Evolutionary conservation across 2,797 vertebrate species (phyloP), one percentile per base, ranked within the genome.

Genomic region (Yasuhikotakia modesta): DNA sequence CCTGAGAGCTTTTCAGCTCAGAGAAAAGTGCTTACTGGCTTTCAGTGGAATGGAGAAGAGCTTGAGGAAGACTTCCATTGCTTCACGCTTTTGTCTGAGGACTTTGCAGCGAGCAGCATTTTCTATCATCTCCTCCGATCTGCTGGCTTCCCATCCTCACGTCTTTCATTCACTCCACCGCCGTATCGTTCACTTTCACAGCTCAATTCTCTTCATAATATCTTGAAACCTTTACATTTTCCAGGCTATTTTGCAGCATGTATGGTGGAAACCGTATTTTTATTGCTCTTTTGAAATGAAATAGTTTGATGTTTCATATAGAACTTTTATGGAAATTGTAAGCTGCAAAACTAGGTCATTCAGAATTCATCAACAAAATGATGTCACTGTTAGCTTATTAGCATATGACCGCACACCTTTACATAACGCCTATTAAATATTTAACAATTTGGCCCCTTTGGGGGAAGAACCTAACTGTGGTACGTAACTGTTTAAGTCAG

Each of bases 21-120:
- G 87, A 89, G 89, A 92, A 93, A 93, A 93, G 90, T 93, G 92
- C 93, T 94, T 94, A 93, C 91, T 91, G 91, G 90, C 88, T 90
- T 89, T 91, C 90, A 89, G 91, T 91, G 89, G 90, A 88, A 90
- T 85, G 89, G 71, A 89, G 76, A 88, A 92, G 88, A 90, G 91
- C 91, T 92, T 89, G 89, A 92, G 90, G 91, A 93, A 91, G 89
- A 88, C 85, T 89, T 90, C 89, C 89, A 90, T 91, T 48, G 19
- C 78, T 81, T 77, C 67, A 46, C 10, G 61, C 72, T 90, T 93
- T 92, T 93, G 92, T 93, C 91, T 92, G 91, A 88, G 92, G 91
- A 93, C 90, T 93, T 92, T 94, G 92, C 93, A 93, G 89, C 84
- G 89, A 90, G 88, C 90, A 93, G 92, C 93, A 93, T 87, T 94